A percentile compares a stretch with the other conserved stretches of the same genome.
Evolutionary conservation across 2,797 vertebrate genomes (phyloP).

Genomic region (Pachyuromys duprasi): DNA sequence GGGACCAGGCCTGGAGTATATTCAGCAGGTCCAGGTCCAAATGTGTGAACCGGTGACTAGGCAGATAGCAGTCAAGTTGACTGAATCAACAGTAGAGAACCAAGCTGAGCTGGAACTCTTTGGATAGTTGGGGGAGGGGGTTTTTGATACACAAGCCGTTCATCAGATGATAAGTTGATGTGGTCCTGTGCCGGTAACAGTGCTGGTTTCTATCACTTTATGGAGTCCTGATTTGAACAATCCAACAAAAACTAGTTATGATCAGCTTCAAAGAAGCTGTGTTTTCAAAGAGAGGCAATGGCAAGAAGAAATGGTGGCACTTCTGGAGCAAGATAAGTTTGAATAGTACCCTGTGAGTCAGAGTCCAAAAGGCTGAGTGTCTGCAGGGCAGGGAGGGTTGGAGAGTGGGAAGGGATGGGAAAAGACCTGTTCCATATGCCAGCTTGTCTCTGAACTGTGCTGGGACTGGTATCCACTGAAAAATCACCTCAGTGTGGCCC

Average conservation of each 20-base stretch:
- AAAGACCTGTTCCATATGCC: not conserved
- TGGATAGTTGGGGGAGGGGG: too few species aligned
- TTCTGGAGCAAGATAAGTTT: not conserved
- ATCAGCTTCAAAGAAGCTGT: constrained; percentile 17
- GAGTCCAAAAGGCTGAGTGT: not conserved
- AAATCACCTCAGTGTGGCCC: not conserved
- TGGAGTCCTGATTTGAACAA: not conserved
- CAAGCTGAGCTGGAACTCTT: not conserved
- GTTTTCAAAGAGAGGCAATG: not conserved
- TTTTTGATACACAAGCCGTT: too few species aligned
- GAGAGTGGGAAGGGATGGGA: not conserved
- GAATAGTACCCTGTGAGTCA: not conserved
- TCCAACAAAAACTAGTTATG: not conserved
- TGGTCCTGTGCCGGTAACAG: not conserved
- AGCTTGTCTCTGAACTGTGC: not conserved
- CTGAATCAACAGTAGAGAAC: not conserved
- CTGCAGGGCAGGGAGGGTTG: not conserved
- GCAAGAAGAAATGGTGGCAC: not conserved
- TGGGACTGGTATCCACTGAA: not conserved
- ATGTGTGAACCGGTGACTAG: not conserved
- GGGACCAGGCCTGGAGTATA: not conserved
- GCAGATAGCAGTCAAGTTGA: not conserved
- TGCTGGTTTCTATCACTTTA: not conserved
- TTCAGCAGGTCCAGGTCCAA: not conserved
- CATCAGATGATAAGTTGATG: not conserved